A percentile compares a stretch with the other conserved stretches of the same genome.
phyloP scores from a whole-genome alignment of 2,888 invertebrate species.

The Plebejus melissa region DNA sequence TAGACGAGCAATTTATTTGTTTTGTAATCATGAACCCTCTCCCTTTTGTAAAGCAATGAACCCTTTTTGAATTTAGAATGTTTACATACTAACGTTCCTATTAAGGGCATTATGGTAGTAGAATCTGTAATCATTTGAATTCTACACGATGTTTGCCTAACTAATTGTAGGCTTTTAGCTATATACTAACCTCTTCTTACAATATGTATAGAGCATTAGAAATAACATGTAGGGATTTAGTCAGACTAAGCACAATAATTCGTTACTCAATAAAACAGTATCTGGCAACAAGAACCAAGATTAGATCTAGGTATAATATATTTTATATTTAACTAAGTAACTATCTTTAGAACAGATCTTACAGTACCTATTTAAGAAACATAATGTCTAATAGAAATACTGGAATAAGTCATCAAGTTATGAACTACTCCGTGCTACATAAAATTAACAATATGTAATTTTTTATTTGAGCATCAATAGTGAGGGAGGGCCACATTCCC shows the following conservation, averaged over 20 bases:
- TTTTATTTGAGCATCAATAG: conserved; percentile 69
- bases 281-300: too few relatives aligned
- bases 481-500: conserved; percentile 71
- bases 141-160: background rate
- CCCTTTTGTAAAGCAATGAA: conserved; percentile 36
- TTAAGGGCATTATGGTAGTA: background rate
- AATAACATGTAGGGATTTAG: too few relatives aligned
- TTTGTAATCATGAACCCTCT: conserved; percentile 54
- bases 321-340: too few relatives aligned
- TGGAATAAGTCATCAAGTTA: background rate
- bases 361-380: too few relatives aligned
- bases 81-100: conserved; percentile 26
- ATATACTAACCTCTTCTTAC: too few relatives aligned
- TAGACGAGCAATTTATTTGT: conserved; percentile 46
- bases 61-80: conserved; percentile 27
- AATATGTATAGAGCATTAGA: too few relatives aligned
- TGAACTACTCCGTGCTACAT: conserved; percentile 31
- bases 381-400: background rate
- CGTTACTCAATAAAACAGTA: too few relatives aligned
- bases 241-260: too few relatives aligned
- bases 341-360: too few relatives aligned
- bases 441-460: conserved; percentile 42
- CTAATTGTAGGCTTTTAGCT: background rate
- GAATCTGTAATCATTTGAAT: conserved; percentile 1
- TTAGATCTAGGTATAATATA: too few relatives aligned